phyloP scores from a whole-genome alignment of 2,113 vertebrate genomes.

The Butorides virescens region DNA sequence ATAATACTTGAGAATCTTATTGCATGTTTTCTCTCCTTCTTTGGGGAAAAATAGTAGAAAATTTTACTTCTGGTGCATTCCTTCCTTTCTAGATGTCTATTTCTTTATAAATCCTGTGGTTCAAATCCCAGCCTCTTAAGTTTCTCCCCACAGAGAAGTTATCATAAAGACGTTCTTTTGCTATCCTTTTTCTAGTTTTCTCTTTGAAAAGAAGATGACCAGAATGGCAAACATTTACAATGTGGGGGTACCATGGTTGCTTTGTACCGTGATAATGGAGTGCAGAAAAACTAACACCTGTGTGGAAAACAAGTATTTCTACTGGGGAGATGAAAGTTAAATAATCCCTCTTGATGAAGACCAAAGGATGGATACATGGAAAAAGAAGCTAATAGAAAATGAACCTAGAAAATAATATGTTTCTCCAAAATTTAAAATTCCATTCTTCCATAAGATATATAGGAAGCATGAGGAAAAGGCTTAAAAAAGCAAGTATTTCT shows the following conservation, averaged over 20 bases:
- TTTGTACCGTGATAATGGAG: not conserved
- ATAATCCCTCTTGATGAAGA: not conserved
- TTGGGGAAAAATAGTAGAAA: not conserved
- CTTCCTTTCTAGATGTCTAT: not conserved
- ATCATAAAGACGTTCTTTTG: not conserved
- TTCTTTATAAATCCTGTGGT: not conserved
- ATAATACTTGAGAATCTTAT: not conserved
- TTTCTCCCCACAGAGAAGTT: not conserved
- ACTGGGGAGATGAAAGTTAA: not conserved
- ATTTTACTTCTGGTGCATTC: not conserved
- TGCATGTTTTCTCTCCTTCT: not conserved
- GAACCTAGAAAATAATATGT: not conserved
- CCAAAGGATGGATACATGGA: not conserved
- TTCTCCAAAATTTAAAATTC: not conserved
- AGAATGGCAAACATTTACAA: not conserved
- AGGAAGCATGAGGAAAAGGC: not conserved
- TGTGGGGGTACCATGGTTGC: not conserved
- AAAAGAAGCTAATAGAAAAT: not conserved
- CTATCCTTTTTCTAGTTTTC: not conserved
- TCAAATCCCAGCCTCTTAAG: not conserved
- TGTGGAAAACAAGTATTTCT: not conserved
- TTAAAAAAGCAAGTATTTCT: not conserved
- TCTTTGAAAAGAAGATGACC: not conserved
- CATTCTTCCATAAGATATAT: not conserved
- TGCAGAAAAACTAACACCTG: not conserved